Evolutionary conservation across 2,113 vertebrate species (phyloP).

Genomic region (Oryzias melastigma): DNA sequence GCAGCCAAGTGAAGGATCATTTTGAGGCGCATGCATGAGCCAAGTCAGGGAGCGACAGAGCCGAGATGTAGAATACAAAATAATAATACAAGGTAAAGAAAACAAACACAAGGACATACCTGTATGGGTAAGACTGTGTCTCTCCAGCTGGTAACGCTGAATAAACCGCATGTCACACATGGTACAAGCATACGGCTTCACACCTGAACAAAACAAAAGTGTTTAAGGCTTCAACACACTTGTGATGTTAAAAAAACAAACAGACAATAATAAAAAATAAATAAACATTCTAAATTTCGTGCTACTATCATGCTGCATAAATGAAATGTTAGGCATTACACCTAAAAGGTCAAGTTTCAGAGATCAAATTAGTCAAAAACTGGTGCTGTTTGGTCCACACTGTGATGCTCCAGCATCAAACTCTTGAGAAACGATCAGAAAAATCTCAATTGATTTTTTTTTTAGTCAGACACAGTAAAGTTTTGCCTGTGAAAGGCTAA

Average conservation of each 20-base stretch:
- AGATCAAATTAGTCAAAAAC: neutral
- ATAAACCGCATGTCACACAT: slow-evolving; percentile 79
- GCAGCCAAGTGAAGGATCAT: slow-evolving; percentile 50
- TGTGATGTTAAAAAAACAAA: slow-evolving; percentile 8
- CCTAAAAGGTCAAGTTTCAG: slow-evolving; percentile 19
- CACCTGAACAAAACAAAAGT: slow-evolving; percentile 68
- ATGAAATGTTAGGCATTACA: slow-evolving; percentile 47
- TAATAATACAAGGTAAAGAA: neutral
- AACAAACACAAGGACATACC: slow-evolving; percentile 53
- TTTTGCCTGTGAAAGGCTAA: neutral
- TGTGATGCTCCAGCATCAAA: slow-evolving; percentile 8
- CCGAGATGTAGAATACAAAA: neutral
- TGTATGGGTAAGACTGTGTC: slow-evolving; percentile 77
- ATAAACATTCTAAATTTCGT: neutral
- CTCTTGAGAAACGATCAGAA: neutral
- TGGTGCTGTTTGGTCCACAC: slow-evolving; percentile 10
- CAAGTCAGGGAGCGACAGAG: slow-evolving; percentile 17
- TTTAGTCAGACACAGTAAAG: neutral
- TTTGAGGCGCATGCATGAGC: slow-evolving; percentile 44
- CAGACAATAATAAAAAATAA: neutral
- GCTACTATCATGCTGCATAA: slow-evolving; percentile 26
- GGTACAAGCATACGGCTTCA: slow-evolving; percentile 77
- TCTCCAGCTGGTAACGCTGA: slow-evolving; percentile 77
- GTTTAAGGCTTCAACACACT: slow-evolving; percentile 45
- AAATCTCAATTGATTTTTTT: neutral